Evolutionary conservation across 2,113 vertebrate species (phyloP).

Genomic region (Cettia cetti): DNA sequence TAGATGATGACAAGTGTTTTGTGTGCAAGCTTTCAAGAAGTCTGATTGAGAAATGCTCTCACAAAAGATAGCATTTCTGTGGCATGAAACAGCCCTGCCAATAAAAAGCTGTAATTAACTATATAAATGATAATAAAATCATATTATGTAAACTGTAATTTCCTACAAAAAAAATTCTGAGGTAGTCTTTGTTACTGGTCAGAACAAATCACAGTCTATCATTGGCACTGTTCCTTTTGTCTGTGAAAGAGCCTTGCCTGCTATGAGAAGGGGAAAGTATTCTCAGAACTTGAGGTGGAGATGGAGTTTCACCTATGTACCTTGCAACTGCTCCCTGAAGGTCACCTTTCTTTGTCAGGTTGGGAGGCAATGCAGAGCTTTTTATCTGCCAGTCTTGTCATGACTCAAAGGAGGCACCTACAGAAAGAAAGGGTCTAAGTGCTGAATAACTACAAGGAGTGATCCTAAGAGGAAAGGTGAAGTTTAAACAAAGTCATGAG

Average conservation of each 20-base stretch:
- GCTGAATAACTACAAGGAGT: not conserved
- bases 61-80: not conserved
- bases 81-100: not conserved
- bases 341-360: not conserved
- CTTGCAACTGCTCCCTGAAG: not conserved
- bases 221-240: not conserved
- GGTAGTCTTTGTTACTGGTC: not conserved
- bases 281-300: not conserved
- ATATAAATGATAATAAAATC: not conserved
- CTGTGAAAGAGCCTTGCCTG: not conserved
- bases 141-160: not conserved
- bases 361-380: not conserved
- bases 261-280: not conserved
- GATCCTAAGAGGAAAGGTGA: not conserved
- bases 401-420: not conserved
- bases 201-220: not conserved
- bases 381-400: not conserved
- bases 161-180: not conserved
- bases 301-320: not conserved
- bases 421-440: not conserved
- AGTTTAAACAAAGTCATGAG: not conserved
- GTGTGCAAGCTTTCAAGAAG: not conserved
- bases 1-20: not conserved
- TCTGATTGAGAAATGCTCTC: not conserved
- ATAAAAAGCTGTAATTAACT: not conserved